These are phyloP conservation scores for Sebastes fasciatus DNA, from an alignment of 2,113 vertebrate genomes.

Conservation along the genomic window DNA sequence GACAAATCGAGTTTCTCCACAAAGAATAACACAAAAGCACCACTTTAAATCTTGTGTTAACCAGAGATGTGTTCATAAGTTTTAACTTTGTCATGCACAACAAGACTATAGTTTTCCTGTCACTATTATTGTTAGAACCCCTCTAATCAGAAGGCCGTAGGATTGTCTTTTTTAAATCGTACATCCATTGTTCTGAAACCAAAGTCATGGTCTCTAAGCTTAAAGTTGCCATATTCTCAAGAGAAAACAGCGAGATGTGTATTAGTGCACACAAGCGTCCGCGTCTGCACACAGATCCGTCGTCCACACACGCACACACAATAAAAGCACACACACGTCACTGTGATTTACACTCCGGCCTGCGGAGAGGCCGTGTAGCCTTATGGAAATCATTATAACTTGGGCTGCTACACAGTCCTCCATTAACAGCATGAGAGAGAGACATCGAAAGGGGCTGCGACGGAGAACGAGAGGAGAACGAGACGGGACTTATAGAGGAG, in stretches of 20 bases:
- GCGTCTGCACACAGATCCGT: constrained; percentile 10
- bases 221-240: constrained; percentile 30
- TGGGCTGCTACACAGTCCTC: constrained; percentile 73
- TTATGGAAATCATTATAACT: constrained; percentile 81
- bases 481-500: constrained; percentile 54
- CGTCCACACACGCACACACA: constrained; percentile 17
- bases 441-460: constrained; percentile 51
- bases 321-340: constrained; percentile 21
- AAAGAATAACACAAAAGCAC: too few species aligned
- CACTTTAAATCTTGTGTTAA: too few species aligned
- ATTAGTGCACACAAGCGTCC: constrained; percentile 7
- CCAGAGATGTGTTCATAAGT: background rate
- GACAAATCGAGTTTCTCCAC: too few species aligned
- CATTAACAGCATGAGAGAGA: constrained; percentile 75
- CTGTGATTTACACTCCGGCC: constrained; percentile 73
- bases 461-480: constrained; percentile 53
- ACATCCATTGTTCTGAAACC: background rate
- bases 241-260: constrained; percentile 19
- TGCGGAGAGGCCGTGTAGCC: constrained; percentile 54
- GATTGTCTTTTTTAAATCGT: background rate
- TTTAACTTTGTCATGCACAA: too few species aligned
- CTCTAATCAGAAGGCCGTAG: background rate
- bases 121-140: background rate
- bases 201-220: background rate
- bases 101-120: background rate